Conservation (phyloP, 2,797 vertebrate genomes). For the Champsocephalus gunnari region DNA sequence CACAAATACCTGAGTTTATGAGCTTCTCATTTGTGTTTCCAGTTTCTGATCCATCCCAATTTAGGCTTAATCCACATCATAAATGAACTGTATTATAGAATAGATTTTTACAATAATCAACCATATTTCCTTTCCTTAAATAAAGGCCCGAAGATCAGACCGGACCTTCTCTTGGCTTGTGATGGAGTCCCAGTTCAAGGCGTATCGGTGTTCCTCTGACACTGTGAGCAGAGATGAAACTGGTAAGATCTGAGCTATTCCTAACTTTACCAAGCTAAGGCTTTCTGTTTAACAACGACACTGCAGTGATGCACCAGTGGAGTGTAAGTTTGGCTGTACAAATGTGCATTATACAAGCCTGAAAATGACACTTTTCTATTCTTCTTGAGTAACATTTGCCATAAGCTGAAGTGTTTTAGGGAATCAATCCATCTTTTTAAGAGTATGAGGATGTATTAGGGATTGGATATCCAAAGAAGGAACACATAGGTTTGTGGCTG, state of each 20-base stretch:
- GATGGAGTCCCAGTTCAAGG: constrained; percentile 82
- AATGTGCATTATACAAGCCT: not conserved
- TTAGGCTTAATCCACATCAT: not conserved
- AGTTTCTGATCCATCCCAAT: not conserved
- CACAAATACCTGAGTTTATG: constrained; percentile 14
- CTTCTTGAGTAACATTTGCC: not conserved
- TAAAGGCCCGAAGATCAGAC: not conserved
- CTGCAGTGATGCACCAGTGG: not conserved
- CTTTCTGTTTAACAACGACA: not conserved
- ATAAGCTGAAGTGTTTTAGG: not conserved
- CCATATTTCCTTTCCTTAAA: not conserved
- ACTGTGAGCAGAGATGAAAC: constrained; percentile 78
- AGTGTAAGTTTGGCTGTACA: not conserved
- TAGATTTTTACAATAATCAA: not conserved
- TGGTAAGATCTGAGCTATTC: constrained; percentile 72
- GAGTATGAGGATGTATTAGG: not conserved
- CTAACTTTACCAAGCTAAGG: constrained; percentile 75
- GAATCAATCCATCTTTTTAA: not conserved
- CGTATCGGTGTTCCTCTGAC: constrained; percentile 69
- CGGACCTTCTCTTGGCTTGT: constrained; percentile 4
- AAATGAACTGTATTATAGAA: not conserved
- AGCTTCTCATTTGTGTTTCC: constrained; percentile 11
- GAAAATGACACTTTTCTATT: not conserved
- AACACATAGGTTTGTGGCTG: not conserved
- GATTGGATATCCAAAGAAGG: not conserved